These are phyloP conservation scores for Heliopora coerulea DNA, from an alignment of 92 coral and sea anemone species.

Conservation along the genomic window DNA sequence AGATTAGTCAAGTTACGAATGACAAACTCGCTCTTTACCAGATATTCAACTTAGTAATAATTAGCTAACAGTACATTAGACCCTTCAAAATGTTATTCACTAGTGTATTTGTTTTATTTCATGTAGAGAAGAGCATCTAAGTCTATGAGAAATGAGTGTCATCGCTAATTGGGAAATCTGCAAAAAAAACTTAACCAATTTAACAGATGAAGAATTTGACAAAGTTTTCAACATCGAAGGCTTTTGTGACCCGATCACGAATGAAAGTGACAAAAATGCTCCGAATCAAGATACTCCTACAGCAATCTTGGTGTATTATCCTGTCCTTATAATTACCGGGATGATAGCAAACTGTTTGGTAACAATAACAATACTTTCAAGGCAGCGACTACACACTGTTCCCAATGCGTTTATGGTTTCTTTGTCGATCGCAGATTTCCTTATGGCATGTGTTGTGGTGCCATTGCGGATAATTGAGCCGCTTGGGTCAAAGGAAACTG, in stretches of 20 bases:
- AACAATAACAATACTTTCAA: constrained; percentile 1
- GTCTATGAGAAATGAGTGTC: too few species aligned
- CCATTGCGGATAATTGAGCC: constrained; percentile 66
- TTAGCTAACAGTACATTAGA: too few species aligned
- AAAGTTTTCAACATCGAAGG: neutral
- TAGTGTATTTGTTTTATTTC: too few species aligned
- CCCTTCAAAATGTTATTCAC: too few species aligned
- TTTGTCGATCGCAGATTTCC: constrained; percentile 74
- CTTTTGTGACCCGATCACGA: neutral
- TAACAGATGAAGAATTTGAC: constrained; percentile 16
- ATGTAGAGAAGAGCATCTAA: too few species aligned
- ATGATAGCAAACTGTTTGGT: neutral
- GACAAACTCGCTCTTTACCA: too few species aligned
- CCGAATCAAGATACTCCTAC: neutral
- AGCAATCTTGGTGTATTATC: constrained; percentile 1
- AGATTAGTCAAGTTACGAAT: too few species aligned
- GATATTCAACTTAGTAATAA: too few species aligned
- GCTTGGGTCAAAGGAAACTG: constrained; percentile 7
- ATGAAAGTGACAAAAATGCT: neutral
- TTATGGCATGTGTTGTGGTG: constrained; percentile 67
- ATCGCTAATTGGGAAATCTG: constrained; percentile 18
- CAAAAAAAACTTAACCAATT: neutral
- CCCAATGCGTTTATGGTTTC: constrained; percentile 84
- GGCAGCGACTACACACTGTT: constrained; percentile 70
- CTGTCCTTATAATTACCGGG: constrained; percentile 6